These are phyloP conservation scores for Chelonoidis abingdonii DNA, from an alignment of 2,113 vertebrate species.

Conservation along the genomic window DNA sequence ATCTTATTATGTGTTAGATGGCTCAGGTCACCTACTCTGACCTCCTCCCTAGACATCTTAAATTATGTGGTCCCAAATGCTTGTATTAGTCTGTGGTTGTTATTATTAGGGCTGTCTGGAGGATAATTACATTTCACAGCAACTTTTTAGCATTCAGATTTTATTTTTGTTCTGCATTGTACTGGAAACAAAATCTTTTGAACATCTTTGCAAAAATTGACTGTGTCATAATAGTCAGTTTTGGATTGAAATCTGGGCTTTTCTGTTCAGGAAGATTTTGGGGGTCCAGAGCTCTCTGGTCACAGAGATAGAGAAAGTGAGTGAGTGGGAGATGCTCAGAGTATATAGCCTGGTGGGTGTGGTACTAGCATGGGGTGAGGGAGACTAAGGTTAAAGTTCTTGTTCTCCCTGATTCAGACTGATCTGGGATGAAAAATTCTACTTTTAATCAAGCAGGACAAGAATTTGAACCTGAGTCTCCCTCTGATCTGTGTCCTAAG, in stretches of 20 bases:
- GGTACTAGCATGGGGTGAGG: rapidly evolving
- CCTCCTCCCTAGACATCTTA: neutral
- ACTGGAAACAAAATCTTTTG: neutral
- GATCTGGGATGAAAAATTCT: neutral
- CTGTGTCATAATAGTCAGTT: neutral
- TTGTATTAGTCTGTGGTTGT: neutral
- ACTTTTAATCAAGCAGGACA: neutral
- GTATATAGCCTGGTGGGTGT: neutral
- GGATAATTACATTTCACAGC: neutral
- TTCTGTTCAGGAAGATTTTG: neutral
- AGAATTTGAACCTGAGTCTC: neutral
- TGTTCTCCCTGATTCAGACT: neutral
- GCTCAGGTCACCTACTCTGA: neutral
- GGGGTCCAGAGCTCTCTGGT: neutral
- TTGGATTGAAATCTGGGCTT: neutral
- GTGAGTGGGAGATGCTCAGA: neutral
- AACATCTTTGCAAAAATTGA: neutral
- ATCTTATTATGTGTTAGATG: neutral
- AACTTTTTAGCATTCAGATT: neutral
- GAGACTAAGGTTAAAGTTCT: rapidly evolving
- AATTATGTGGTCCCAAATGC: neutral
- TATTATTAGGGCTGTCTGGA: neutral
- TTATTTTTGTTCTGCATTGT: neutral
- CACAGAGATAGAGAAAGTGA: neutral
- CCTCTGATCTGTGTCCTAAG: neutral